Evolutionary conservation across 1,140 invertebrate genomes (phyloP).

Genomic region (Lordiphosa collinella): DNA sequence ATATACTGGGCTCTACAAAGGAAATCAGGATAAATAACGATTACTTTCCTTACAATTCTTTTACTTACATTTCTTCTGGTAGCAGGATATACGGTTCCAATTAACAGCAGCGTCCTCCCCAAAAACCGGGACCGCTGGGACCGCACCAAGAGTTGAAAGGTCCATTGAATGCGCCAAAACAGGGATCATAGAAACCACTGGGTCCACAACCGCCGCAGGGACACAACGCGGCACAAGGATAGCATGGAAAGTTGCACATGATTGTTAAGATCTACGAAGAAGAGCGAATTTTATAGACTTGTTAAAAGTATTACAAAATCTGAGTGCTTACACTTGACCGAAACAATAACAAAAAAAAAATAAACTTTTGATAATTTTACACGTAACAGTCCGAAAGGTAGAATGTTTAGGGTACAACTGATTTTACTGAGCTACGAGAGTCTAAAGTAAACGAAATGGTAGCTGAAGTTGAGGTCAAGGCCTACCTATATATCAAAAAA

Average conservation of each 20-base stretch:
- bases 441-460: neutral
- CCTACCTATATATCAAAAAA: neutral
- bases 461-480: neutral
- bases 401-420: slow-evolving; percentile 15
- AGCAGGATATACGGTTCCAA: neutral
- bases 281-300: too few species aligned
- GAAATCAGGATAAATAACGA: too few species aligned
- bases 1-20: too few species aligned
- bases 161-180: slow-evolving; percentile 37
- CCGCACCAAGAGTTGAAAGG: slow-evolving; percentile 43
- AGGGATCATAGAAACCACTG: slow-evolving; percentile 40
- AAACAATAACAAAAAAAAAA: neutral
- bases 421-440: neutral
- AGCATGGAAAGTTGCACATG: slow-evolving; percentile 48
- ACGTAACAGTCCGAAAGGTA: slow-evolving; percentile 23
- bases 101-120: slow-evolving; percentile 22
- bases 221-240: slow-evolving; percentile 33
- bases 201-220: slow-evolving; percentile 40
- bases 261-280: neutral
- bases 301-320: too few species aligned
- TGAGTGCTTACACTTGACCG: rapidly evolving
- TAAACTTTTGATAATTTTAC: neutral
- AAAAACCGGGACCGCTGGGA: slow-evolving; percentile 28
- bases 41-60: too few species aligned
- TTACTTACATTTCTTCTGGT: too few species aligned